These are phyloP conservation scores for Lithosia quadra DNA, from an alignment of 2,888 invertebrate genomes.

Conservation along the genomic window DNA sequence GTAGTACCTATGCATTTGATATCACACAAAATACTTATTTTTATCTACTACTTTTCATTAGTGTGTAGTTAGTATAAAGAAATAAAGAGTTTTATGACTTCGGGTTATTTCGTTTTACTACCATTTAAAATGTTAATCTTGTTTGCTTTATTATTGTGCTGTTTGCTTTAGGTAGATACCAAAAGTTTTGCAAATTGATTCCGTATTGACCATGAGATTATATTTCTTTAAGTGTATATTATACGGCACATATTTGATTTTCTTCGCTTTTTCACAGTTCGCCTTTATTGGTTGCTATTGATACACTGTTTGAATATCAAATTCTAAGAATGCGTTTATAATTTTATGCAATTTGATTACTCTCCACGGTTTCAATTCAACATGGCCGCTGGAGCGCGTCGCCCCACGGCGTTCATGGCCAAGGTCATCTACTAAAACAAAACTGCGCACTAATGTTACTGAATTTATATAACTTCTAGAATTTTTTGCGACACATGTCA, in stretches of 20 bases:
- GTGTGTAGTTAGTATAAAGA: constrained; percentile 3
- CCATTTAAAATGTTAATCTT: neutral
- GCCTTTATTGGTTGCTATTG: constrained; percentile 48
- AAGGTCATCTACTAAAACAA: constrained; percentile 82
- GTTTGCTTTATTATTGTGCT: neutral
- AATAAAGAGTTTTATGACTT: constrained; percentile 6
- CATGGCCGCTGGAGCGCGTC: constrained; percentile 81
- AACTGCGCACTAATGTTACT: constrained; percentile 73
- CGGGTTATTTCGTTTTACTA: neutral
- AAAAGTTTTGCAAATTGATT: constrained; percentile 17
- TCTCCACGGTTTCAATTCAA: constrained; percentile 75
- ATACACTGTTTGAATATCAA: constrained; percentile 52
- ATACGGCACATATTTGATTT: constrained; percentile 44
- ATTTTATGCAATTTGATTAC: constrained; percentile 78
- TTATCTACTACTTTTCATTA: neutral
- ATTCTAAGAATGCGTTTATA: constrained; percentile 71
- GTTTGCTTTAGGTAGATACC: neutral
- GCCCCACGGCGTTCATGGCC: constrained; percentile 82
- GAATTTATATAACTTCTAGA: constrained; percentile 52
- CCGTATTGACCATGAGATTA: constrained; percentile 32
- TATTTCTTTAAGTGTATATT: constrained; percentile 38
- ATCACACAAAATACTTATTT: neutral
- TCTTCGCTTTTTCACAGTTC: constrained; percentile 43
- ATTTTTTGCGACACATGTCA: constrained; percentile 16
- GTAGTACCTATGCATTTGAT: neutral